Evolutionary conservation across 2,797 vertebrate genomes (phyloP).

Genomic region (Pseudochirops corinnae): DNA sequence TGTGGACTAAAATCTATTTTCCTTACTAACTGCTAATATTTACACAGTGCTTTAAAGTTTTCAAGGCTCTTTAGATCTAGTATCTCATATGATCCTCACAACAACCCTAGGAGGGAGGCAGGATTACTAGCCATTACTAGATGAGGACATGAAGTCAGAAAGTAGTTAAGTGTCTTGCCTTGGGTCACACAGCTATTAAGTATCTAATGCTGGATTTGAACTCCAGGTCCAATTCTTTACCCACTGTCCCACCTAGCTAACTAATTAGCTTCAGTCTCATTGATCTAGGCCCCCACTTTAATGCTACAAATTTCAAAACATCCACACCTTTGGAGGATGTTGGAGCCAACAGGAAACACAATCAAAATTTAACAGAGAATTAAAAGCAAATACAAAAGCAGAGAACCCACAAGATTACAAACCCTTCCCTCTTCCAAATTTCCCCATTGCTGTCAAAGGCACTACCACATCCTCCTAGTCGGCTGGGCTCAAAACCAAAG

Average conservation of each 20-base stretch:
- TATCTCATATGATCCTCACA: not conserved
- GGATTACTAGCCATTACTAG: not conserved
- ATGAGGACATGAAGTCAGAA: not conserved
- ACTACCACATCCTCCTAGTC: not conserved
- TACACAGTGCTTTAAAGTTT: not conserved
- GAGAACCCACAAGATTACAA: not conserved
- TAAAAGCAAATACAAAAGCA: not conserved
- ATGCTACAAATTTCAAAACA: not conserved
- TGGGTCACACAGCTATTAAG: not conserved
- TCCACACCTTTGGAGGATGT: not conserved
- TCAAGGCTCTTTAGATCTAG: not conserved
- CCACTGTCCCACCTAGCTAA: not conserved
- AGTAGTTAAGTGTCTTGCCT: not conserved
- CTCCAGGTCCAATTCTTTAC: not conserved
- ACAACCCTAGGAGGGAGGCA: not conserved
- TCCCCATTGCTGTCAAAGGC: not conserved
- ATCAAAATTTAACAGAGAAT: not conserved
- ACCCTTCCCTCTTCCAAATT: not conserved
- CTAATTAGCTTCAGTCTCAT: not conserved
- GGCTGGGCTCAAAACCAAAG: not conserved
- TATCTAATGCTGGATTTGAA: not conserved
- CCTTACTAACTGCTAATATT: not conserved
- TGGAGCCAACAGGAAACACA: not conserved
- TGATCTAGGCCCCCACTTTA: not conserved
- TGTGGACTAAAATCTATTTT: not conserved